Evolutionary conservation across 2,888 invertebrate species (phyloP), one percentile per base, ranked within the genome.

Genomic region (Tineola bisselliella): DNA sequence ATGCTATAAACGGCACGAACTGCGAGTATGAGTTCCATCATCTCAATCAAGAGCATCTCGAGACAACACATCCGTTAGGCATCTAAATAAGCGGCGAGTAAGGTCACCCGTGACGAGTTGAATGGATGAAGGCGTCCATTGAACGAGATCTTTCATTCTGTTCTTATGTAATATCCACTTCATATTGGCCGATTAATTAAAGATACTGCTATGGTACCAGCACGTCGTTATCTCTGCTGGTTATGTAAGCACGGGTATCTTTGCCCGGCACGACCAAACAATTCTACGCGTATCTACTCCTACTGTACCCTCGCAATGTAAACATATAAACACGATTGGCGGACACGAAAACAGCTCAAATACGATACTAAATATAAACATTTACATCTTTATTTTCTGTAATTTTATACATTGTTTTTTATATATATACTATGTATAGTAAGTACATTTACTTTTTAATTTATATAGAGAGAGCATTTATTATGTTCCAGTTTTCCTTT

Each of bases 111-210:
- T 48, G 17, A 18, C 48, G 10, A 48, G 56, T 19, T 81, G 80
- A 81, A 81, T 81, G 81, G 72, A 70, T 67, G 63, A 72, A 71
- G 68, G 65, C 70, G 69, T 65, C 73, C 76, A 80, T 80, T 80
- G 76, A 81, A 71, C 65, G 66, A 74, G 66, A 71, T 76, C 75
- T 74, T 76, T 77, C 73, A 77, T 77, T 75, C 72, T 75, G 71
- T 72, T 73, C 44, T 79, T 77, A 74, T 74, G 75, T 75, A 78
- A 77, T 65, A 62, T 62, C 64, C 65, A 58, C 64, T 67, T 69
- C 63, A 69, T 70, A 71, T 70, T 70, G 66, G 66, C 64, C 64
- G 65, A 69, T 69, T 67, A 70, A 70, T 68, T 68, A 65, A 70
- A 69, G 67, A 68, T 66, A 69, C 65, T 62, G 60, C 60, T 66